phyloP scores from a whole-genome alignment of 2,797 vertebrate species.

The Meda fulgida region DNA sequence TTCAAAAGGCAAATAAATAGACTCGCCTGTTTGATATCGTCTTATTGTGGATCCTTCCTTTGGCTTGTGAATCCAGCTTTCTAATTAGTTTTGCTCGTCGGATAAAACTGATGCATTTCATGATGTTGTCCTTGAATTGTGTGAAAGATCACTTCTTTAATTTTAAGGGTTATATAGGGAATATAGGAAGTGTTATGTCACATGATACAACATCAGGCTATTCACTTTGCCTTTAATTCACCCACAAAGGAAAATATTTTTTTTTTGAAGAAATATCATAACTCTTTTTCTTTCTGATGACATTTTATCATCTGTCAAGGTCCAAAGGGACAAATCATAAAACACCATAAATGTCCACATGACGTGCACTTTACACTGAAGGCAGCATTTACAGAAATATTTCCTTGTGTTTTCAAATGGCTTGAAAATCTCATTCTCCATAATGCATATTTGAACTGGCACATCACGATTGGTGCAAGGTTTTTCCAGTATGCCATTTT shows the following conservation, averaged over 20 bases:
- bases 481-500: background rate
- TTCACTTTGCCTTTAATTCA: background rate
- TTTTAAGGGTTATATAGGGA: background rate
- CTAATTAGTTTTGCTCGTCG: background rate
- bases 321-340: background rate
- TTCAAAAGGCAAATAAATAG: background rate
- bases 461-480: background rate
- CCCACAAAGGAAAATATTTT: background rate
- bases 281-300: background rate
- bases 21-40: background rate
- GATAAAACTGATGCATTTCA: background rate
- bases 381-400: background rate
- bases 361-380: background rate
- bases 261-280: background rate
- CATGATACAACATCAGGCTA: background rate
- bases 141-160: background rate
- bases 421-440: background rate
- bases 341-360: background rate
- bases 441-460: background rate
- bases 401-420: background rate
- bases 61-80: slow-evolving; percentile 7
- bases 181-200: background rate
- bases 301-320: background rate
- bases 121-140: slow-evolving; percentile 5
- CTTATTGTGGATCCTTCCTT: background rate